phyloP scores from a whole-genome alignment of 1,140 invertebrate genomes.

The Ctenoplectra terminalis region DNA sequence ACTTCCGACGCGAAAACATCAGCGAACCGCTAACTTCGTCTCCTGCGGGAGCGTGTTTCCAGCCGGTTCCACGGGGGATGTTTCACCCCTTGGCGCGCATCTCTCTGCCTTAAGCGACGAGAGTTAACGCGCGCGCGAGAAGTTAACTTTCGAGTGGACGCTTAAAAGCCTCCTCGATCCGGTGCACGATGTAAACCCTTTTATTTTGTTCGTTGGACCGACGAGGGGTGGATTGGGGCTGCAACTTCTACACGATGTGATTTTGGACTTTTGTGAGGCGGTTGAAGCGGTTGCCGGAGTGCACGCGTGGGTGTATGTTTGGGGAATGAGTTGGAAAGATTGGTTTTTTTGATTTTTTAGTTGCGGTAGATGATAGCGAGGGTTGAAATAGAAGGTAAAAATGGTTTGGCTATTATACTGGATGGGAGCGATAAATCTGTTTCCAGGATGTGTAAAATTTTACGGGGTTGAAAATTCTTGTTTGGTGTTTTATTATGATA shows the following conservation, averaged over 20 bases:
- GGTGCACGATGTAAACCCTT: neutral
- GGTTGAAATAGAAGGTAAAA: too few species aligned
- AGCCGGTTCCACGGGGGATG: neutral
- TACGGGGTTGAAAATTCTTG: too few species aligned
- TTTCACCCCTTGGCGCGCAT: neutral
- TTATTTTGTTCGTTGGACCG: constrained; percentile 27
- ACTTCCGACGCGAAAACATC: constrained; percentile 63
- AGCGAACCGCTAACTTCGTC: constrained; percentile 32
- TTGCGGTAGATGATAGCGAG: too few species aligned
- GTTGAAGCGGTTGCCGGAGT: neutral
- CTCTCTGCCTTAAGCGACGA: constrained; percentile 22
- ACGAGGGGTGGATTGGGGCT: neutral
- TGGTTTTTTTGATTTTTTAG: too few species aligned
- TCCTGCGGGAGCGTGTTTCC: neutral
- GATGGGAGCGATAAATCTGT: too few species aligned
- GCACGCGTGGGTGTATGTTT: too few species aligned
- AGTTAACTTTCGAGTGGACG: constrained; percentile 31
- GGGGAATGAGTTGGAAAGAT: too few species aligned
- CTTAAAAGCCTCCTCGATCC: constrained; percentile 20
- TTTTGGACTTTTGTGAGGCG: neutral
- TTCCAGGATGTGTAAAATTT: too few species aligned
- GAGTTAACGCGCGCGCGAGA: constrained; percentile 21
- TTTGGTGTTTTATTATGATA: too few species aligned
- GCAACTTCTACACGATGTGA: neutral
- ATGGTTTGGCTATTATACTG: too few species aligned